A percentile compares a stretch with the other conserved stretches of the same genome.
phyloP scores from a whole-genome alignment of 2,888 invertebrate species.

The Byasa hedistus region DNA sequence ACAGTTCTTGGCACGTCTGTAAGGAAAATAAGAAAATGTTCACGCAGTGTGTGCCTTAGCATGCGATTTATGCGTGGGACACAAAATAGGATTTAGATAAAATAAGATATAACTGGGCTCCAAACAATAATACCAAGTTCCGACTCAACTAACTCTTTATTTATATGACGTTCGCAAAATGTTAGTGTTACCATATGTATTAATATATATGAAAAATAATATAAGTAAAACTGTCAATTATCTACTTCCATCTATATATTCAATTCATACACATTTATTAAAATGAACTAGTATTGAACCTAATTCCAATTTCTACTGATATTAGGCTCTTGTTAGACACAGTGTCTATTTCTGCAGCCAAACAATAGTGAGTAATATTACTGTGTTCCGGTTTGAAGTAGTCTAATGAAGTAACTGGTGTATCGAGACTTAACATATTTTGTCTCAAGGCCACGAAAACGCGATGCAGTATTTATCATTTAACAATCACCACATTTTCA shows the following conservation, averaged over 20 bases:
- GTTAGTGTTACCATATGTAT: conserved; percentile 44
- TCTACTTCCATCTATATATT: neutral
- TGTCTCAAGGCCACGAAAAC: too few species aligned
- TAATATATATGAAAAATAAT: neutral
- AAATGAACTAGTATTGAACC: too few species aligned
- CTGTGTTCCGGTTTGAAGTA: too few species aligned
- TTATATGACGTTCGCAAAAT: conserved; percentile 53
- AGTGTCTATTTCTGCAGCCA: too few species aligned
- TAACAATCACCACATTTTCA: too few species aligned
- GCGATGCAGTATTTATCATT: too few species aligned
- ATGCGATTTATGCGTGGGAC: conserved; percentile 74
- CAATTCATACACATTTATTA: too few species aligned
- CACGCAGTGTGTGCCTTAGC: conserved; percentile 73
- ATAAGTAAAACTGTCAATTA: neutral
- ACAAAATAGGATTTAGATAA: conserved; percentile 77
- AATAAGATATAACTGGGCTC: conserved; percentile 64
- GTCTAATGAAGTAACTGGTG: too few species aligned
- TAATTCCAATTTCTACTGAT: too few species aligned
- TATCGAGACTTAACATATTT: too few species aligned
- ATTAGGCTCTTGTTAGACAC: too few species aligned
- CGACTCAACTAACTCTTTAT: conserved; percentile 47
- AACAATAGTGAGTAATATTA: too few species aligned
- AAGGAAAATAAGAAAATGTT: conserved; percentile 75
- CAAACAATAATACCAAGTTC: conserved; percentile 44
- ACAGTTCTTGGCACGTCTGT: conserved; percentile 76